Evolutionary conservation across 2,113 vertebrate species (phyloP).

Genomic region (Paedocypris sp.): DNA sequence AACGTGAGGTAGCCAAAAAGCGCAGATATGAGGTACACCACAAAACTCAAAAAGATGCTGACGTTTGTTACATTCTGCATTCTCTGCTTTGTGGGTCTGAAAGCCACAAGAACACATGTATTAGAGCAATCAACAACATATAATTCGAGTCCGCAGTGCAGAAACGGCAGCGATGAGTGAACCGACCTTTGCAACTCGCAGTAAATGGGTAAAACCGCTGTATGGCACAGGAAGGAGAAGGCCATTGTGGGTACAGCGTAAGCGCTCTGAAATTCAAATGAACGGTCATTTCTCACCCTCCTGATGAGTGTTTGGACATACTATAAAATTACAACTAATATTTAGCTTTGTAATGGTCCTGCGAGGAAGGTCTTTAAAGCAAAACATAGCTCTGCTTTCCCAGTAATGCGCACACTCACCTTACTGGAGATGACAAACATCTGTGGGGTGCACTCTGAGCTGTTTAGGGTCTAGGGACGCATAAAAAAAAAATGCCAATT

Average conservation of each 20-base stretch:
- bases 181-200: conserved; percentile 74
- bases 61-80: conserved; percentile 84
- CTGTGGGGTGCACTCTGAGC: conserved; percentile 76
- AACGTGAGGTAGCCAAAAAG: conserved; percentile 96
- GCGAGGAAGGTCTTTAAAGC: conserved; percentile 7
- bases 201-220: conserved; percentile 89
- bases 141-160: neutral
- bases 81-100: conserved; percentile 77
- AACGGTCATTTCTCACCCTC: conserved; percentile 5
- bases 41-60: conserved; percentile 75
- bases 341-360: conserved; percentile 13
- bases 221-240: conserved; percentile 98
- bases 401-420: conserved; percentile 53
- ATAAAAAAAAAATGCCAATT: conserved; percentile 52
- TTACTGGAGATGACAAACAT: conserved; percentile 83
- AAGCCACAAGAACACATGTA: conserved; percentile 24
- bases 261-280: conserved; percentile 68
- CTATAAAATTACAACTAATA: conserved; percentile 17
- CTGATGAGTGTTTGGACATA: conserved; percentile 11
- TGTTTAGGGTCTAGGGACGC: conserved; percentile 74
- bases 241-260: conserved; percentile 93
- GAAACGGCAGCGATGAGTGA: neutral
- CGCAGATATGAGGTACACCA: conserved; percentile 79
- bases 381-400: conserved; percentile 16
- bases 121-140: neutral